Evolutionary conservation across 1,140 invertebrate genomes (phyloP), one percentile per base, ranked within the genome.

Genomic region (Ptiloglossa arizonensis): DNA sequence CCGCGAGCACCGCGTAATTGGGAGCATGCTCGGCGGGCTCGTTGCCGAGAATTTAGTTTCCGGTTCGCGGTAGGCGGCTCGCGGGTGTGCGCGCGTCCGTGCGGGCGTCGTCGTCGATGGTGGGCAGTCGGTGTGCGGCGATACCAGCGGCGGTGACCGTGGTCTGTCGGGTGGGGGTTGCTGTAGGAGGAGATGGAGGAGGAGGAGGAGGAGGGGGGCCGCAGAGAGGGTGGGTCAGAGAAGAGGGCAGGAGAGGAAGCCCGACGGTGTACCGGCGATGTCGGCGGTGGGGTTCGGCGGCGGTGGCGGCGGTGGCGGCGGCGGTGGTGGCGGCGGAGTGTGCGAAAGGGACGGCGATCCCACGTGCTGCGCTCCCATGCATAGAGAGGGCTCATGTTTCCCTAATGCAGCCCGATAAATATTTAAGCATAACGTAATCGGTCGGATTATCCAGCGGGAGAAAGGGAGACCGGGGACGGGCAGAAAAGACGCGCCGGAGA

Each of bases 351-450:
- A 52, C 35, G 80, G 62, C 74, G 79, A 89, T 89, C 80, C 89
- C 90, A 90, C 90, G 86, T 91, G 91, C 87, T 89, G 77, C 82
- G 83, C 89, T 92, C 89, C 89, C 90, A 91, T 91, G 89, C 89
- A 92, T 91, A 91, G 87, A 90, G 90, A 89, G 85, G 86, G 89
- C 90, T 92, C 91, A 92, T 91, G 90, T 92, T 91, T 92, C 86
- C 86, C 91, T 91, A 91, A 92, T 92, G 89, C 87, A 78, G 81
- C 80, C 80, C 88, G 88, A 92, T 92, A 92, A 92, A 92, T 92
- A 92, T 92, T 91, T 91, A 91, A 92, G 87, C 87, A 87, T 87
- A 89, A 91, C 90, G 90, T 91, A 90, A 91, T 92, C 90, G 89
- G 86, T 72, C 74, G 89, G 88, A 91, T 91, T 91, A 91, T 88